phyloP scores from a whole-genome alignment of 30 jellyfish, hydroid and myxozoan genomes.

The Pseudorhiza aurosa region DNA sequence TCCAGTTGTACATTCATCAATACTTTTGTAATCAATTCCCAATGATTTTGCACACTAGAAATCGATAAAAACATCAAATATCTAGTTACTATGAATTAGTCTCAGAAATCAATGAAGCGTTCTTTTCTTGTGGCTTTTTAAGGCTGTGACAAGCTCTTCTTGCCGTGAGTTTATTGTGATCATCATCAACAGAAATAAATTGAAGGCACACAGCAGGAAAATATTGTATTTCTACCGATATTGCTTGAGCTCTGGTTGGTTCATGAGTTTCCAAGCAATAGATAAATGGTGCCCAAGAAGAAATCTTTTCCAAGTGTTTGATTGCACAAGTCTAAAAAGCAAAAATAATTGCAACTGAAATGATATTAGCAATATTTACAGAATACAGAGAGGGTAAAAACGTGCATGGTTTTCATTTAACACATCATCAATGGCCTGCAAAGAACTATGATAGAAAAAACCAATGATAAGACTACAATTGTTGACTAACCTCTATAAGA shows the following conservation, averaged over 20 bases:
- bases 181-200: too few species aligned
- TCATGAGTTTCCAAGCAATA: constrained; percentile 70
- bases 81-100: too few species aligned
- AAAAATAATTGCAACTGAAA: neutral
- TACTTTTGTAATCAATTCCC: constrained; percentile 65
- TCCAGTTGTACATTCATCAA: constrained; percentile 69
- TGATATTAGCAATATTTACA: neutral
- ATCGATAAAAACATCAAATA: too few species aligned
- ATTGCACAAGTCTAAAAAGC: constrained; percentile 79
- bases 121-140: too few species aligned
- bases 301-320: constrained; percentile 29
- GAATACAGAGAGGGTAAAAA: neutral
- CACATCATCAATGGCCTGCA: neutral
- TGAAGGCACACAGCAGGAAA: too few species aligned
- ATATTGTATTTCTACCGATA: constrained; percentile 25
- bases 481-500: constrained; percentile 63
- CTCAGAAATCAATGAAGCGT: too few species aligned
- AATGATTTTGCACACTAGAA: constrained; percentile 67
- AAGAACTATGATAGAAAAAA: neutral
- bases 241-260: constrained; percentile 73
- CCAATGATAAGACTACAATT: neutral
- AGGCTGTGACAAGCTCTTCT: too few species aligned
- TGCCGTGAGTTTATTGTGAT: too few species aligned
- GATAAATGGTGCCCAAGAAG: constrained; percentile 72
- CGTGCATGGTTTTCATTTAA: neutral